Evolutionary conservation across 2,888 invertebrate species (phyloP).

Genomic region (Apotomis turbidana): DNA sequence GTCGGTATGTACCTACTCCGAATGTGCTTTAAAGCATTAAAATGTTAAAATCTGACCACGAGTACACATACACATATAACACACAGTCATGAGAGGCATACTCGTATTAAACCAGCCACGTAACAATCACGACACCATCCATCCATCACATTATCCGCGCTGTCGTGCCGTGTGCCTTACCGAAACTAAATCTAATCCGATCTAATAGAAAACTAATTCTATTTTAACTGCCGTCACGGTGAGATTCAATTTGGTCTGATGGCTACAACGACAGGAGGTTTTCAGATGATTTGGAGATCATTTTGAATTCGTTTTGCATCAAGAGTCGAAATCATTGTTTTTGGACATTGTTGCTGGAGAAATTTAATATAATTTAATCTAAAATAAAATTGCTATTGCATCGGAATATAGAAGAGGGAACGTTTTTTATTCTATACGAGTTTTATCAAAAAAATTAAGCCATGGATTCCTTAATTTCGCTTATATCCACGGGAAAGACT

Average conservation of each 20-base stretch:
- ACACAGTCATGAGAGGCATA: too few species aligned
- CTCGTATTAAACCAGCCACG: not conserved
- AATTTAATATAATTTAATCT: not conserved
- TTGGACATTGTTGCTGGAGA: not conserved
- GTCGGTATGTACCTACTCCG: too few species aligned
- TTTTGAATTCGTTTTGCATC: constrained; percentile 25
- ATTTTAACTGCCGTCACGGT: constrained; percentile 16
- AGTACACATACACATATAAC: too few species aligned
- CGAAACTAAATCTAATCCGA: constrained; percentile 16
- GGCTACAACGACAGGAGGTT: constrained; percentile 4
- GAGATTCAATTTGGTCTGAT: constrained; percentile 7
- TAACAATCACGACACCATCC: not conserved
- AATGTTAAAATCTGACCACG: too few species aligned
- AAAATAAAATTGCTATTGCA: too few species aligned
- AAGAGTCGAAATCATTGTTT: not conserved
- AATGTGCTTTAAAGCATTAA: too few species aligned
- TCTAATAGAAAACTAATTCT: constrained; percentile 21
- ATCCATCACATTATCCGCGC: constrained; percentile 22
- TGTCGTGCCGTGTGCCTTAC: constrained; percentile 14
- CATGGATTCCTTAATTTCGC: too few species aligned
- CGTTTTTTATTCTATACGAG: too few species aligned
- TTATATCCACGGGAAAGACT: too few species aligned
- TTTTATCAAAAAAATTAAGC: too few species aligned
- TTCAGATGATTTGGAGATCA: constrained; percentile 17
- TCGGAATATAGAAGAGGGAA: too few species aligned